Conservation (phyloP, 2,797 vertebrate species). For the Lutjanus campechanus region DNA sequence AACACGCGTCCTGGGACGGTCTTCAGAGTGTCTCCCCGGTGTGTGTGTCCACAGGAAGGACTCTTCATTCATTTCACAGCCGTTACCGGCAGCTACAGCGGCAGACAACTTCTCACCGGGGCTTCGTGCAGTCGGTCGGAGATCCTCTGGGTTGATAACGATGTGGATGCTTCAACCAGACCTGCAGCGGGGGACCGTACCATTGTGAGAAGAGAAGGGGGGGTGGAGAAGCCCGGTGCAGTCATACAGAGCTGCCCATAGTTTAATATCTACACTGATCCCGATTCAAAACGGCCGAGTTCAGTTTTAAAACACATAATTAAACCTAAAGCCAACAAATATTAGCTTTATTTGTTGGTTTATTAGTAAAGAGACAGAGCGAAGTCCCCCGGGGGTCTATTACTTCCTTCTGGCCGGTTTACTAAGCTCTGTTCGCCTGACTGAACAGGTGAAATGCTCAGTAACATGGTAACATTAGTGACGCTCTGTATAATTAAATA, state of each 20-base stretch:
- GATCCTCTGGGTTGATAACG: slow-evolving; percentile 68
- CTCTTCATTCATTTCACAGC: slow-evolving; percentile 50
- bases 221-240: slow-evolving; percentile 35
- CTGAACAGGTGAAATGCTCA: slow-evolving; percentile 79
- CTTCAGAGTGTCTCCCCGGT: slow-evolving; percentile 14
- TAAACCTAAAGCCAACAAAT: rapidly evolving
- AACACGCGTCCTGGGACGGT: slow-evolving; percentile 16
- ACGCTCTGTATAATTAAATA: slow-evolving; percentile 64
- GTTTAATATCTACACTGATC: neutral
- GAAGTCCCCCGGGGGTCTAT: slow-evolving; percentile 18
- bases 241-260: neutral
- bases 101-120: neutral
- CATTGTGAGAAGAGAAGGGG: slow-evolving; percentile 70
- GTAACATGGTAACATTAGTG: slow-evolving; percentile 62
- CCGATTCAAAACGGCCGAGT: rapidly evolving
- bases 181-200: slow-evolving; percentile 81
- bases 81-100: neutral
- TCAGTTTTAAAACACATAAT: rapidly evolving
- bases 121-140: slow-evolving; percentile 3
- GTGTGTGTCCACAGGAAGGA: neutral
- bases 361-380: neutral
- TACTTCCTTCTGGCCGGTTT: slow-evolving; percentile 53
- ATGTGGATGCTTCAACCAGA: slow-evolving; percentile 70
- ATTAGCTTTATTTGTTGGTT: neutral
- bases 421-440: slow-evolving; percentile 71